Conservation (phyloP, 2,113 vertebrate genomes). For the Eretmochelys imbricata region DNA sequence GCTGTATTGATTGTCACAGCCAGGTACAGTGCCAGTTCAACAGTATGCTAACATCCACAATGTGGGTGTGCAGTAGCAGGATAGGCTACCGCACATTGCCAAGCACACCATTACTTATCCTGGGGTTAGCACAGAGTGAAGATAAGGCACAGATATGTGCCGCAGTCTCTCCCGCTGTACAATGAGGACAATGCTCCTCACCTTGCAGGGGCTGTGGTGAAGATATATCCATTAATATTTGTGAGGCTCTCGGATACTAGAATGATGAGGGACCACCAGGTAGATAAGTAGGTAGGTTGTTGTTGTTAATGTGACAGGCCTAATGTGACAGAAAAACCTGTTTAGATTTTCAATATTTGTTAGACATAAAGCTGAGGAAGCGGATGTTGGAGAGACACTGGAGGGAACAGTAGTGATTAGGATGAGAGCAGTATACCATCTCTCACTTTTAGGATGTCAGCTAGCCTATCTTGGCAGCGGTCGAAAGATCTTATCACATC, state of each 20-base stretch:
- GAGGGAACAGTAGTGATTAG: not conserved
- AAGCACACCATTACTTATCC: not conserved
- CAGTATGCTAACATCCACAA: accelerated
- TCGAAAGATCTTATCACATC: not conserved
- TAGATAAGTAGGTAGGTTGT: not conserved
- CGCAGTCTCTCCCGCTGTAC: not conserved
- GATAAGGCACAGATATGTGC: not conserved
- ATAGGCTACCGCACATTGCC: not conserved
- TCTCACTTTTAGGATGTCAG: no score
- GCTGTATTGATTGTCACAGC: not conserved
- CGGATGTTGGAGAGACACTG: not conserved
- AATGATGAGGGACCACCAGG: not conserved
- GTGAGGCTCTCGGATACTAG: not conserved
- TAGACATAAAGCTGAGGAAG: not conserved
- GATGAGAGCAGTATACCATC: no score
- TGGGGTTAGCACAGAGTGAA: not conserved
- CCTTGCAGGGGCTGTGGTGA: not conserved
- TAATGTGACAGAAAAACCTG: not conserved
- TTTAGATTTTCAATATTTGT: not conserved
- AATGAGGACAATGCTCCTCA: not conserved
- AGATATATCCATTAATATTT: not conserved
- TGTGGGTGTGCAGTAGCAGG: not conserved
- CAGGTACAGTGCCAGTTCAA: not conserved
- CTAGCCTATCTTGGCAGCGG: no score
- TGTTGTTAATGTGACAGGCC: not conserved